A percentile compares a stretch with the other conserved stretches of the same genome.
These are phyloP conservation scores for Apotomis betuletana DNA, from an alignment of 2,888 invertebrate genomes.

Conservation along the genomic window DNA sequence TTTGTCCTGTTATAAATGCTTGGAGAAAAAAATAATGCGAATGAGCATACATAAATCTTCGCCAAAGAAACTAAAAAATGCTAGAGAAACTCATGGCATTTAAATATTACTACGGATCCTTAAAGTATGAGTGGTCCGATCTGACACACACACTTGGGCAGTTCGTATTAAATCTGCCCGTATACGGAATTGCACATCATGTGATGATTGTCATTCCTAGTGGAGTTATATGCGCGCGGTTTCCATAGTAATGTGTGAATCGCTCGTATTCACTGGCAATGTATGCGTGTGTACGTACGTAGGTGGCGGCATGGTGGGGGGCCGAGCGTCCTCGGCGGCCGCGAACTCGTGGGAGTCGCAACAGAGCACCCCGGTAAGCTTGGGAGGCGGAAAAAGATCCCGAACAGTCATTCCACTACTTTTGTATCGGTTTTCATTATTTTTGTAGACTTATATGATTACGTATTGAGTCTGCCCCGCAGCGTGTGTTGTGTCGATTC, in stretches of 20 bases:
- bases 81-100: too few relatives aligned
- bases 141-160: slow-evolving; percentile 20
- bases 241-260: slow-evolving; percentile 39
- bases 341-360: slow-evolving; percentile 75
- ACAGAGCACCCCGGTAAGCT: slow-evolving; percentile 79
- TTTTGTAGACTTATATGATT: slow-evolving; percentile 76
- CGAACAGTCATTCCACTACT: slow-evolving; percentile 66
- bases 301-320: slow-evolving; percentile 80
- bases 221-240: slow-evolving; percentile 30
- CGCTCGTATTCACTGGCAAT: slow-evolving; percentile 52
- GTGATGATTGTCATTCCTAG: not conserved
- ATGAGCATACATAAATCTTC: not conserved
- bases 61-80: too few relatives aligned
- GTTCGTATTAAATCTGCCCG: not conserved
- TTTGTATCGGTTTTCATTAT: slow-evolving; percentile 77
- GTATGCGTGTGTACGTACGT: slow-evolving; percentile 78
- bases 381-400: slow-evolving; percentile 69
- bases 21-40: not conserved
- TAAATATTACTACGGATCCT: not conserved
- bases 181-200: slow-evolving; percentile 1
- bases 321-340: slow-evolving; percentile 69
- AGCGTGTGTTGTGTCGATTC: slow-evolving; percentile 79
- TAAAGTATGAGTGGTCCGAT: not conserved
- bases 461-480: slow-evolving; percentile 81
- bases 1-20: not conserved